Evolutionary conservation across 2,797 vertebrate genomes (phyloP).

Genomic region (Semotilus atromaculatus): DNA sequence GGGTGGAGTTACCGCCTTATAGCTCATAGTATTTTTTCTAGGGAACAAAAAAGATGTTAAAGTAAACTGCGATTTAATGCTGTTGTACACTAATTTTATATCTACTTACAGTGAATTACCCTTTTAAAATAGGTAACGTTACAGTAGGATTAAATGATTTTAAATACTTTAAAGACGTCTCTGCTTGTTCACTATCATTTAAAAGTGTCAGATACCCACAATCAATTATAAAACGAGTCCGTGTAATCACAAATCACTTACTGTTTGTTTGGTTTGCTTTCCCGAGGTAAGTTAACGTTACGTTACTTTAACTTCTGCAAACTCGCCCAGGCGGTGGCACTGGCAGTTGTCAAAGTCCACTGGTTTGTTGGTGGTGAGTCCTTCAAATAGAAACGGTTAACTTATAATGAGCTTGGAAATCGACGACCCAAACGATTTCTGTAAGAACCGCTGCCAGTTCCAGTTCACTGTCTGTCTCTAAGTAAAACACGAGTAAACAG

Average conservation of each 20-base stretch:
- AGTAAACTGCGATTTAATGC: neutral
- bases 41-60: neutral
- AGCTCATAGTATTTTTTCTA: neutral
- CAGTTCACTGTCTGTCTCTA: neutral
- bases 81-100: neutral
- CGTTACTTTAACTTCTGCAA: conserved; percentile 19
- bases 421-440: neutral
- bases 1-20: conserved; percentile 35
- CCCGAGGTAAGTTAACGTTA: too few relatives aligned
- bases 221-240: neutral
- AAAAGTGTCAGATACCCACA: neutral
- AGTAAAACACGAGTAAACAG: neutral
- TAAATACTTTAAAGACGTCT: neutral
- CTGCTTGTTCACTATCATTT: neutral
- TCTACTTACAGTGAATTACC: too few relatives aligned
- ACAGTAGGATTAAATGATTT: neutral
- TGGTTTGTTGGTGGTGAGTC: neutral
- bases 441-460: neutral
- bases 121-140: neutral
- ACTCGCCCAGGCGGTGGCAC: neutral
- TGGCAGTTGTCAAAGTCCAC: conserved; percentile 18
- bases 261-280: neutral
- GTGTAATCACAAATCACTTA: neutral
- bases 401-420: neutral
- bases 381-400: neutral